Percentiles rank a stretch among this genome's conserved stretches.
Conservation (phyloP, 2,797 vertebrate species). For the Myiotriccus ornatus region DNA sequence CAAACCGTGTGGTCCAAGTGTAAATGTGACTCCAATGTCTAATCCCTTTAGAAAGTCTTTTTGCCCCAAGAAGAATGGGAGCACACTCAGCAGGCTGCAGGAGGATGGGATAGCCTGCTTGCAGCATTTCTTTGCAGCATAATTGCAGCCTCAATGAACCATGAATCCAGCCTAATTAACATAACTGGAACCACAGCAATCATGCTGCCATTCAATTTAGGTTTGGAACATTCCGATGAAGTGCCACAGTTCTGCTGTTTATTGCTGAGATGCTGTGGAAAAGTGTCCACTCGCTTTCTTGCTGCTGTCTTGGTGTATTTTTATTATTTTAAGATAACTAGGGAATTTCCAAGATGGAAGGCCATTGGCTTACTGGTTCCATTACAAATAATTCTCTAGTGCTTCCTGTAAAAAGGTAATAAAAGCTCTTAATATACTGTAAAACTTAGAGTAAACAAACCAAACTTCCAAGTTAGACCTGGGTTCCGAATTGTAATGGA, state of each 20-base stretch:
- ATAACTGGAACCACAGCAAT: slow-evolving; percentile 73
- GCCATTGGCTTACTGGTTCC: background rate
- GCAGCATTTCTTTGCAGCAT: slow-evolving; percentile 70
- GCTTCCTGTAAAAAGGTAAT: slow-evolving; percentile 16
- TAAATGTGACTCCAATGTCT: background rate
- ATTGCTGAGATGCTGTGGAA: slow-evolving; percentile 18
- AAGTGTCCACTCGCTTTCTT: slow-evolving; percentile 57
- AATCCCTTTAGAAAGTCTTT: slow-evolving; percentile 42
- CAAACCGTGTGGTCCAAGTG: background rate
- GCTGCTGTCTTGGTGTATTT: slow-evolving; percentile 24
- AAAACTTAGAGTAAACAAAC: slow-evolving; percentile 13
- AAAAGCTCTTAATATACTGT: background rate
- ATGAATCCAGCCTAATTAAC: slow-evolving; percentile 74
- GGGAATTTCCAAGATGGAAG: background rate
- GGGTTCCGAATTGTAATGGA: background rate
- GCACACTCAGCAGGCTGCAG: slow-evolving; percentile 65
- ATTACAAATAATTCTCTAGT: slow-evolving; percentile 28
- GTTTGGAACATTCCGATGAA: slow-evolving; percentile 62
- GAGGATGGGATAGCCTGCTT: slow-evolving; percentile 57
- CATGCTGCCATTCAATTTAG: slow-evolving; percentile 68
- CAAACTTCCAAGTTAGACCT: slow-evolving; percentile 3
- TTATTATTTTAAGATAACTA: background rate
- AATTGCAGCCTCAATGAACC: slow-evolving; percentile 74
- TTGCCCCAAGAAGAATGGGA: slow-evolving; percentile 57
- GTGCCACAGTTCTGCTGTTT: slow-evolving; percentile 51